Conservation (phyloP, 2,113 vertebrate genomes). For the Microtus montanus region DNA sequence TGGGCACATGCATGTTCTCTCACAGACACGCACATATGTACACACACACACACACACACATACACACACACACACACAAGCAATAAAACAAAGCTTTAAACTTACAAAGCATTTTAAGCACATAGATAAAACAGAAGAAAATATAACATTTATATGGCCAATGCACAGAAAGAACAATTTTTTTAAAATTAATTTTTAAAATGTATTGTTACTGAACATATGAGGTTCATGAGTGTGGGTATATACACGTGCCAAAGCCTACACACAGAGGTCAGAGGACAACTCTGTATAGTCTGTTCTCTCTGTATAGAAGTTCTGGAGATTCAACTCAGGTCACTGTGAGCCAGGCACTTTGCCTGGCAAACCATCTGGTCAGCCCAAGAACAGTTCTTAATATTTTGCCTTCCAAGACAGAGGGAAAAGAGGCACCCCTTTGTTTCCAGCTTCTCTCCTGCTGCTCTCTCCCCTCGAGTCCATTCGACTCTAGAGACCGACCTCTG, state of each 20-base stretch:
- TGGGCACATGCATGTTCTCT: background rate
- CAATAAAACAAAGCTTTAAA: background rate
- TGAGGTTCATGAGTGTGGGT: background rate
- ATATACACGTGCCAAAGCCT: background rate
- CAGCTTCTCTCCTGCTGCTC: background rate
- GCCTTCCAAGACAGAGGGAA: background rate
- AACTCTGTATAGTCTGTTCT: too few species aligned
- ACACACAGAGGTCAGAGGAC: background rate
- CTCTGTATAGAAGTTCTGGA: background rate
- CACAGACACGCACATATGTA: background rate
- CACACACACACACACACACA: too few species aligned
- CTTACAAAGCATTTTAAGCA: background rate
- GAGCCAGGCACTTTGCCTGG: background rate
- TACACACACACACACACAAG: background rate
- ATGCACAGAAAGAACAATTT: background rate
- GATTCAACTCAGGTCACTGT: background rate
- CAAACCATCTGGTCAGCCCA: background rate
- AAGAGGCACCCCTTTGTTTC: background rate
- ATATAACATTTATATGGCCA: background rate
- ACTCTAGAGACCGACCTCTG: background rate
- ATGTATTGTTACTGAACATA: background rate
- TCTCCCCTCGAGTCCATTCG: background rate
- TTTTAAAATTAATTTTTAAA: background rate
- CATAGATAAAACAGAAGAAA: conserved; percentile 13
- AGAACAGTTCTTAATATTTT: background rate